Evolutionary conservation across 2,113 vertebrate species (phyloP), one percentile per base, ranked within the genome.

Genomic region (Tyrannus savana): DNA sequence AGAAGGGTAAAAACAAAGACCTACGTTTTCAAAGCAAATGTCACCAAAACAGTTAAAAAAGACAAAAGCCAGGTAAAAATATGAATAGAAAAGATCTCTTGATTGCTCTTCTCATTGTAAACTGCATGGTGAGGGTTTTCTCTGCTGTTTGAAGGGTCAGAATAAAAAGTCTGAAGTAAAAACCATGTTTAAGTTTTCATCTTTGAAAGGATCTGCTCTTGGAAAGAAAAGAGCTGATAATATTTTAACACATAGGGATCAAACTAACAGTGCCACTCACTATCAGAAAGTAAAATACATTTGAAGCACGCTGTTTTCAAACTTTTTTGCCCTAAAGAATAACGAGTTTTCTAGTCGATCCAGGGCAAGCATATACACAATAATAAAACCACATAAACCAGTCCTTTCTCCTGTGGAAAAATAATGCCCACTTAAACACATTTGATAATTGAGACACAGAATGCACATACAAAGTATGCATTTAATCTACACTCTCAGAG

Each of bases 31-130:
- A 96, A 97, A 96, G 91, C 44, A 94, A 88, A 94, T 93, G 91
- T 96, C 92, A 96, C 66, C 82, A 95, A 94, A 96, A 92, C 75
- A 91, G 85, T 62, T 89, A 89, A 93, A 95, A 95, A 96, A 95
- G 93, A 95, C 74, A 96, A 96, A 90, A 93, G 62, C 19, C 59
- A 89, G 76, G 84, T 59, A 90, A 86, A 94, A 92, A 93, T 93
- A 78, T 56, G 72, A 95, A 91, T 73, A 91, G 80, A 87, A 95
- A 93, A 74, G n/a, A 58, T 60, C 31, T 76, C 79, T 88, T 93
- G 74, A 93, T 92, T 95, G 67, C 67, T 86, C 39, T 84, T 93
- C 79, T 78, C 24, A 39, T 47, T 84, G 75, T 68, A 80, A 90
- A 92, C 68, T 72, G 75, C 47, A 64, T 10, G 31, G 68, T 58